These are phyloP conservation scores for Clarias platycephalus DNA, from an alignment of 2,797 vertebrate species.

Conservation along the genomic window DNA sequence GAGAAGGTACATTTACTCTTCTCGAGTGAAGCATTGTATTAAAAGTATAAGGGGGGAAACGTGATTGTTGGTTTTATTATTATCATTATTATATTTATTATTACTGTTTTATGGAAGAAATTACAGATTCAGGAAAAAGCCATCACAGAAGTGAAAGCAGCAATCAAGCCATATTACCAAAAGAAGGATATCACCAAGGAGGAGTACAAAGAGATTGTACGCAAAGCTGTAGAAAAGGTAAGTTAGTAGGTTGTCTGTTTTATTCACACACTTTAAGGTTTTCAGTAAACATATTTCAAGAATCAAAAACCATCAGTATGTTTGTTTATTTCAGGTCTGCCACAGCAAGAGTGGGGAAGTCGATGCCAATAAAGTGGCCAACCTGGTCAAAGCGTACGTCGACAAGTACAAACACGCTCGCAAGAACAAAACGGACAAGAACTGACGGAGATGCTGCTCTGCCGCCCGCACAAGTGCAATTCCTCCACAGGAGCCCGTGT, in stretches of 20 bases:
- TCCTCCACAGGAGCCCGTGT: slow-evolving; percentile 77
- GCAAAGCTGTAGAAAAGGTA: slow-evolving; percentile 98
- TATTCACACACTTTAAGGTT: neutral
- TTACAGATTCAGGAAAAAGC: slow-evolving; percentile 93
- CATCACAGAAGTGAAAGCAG: slow-evolving; percentile 89
- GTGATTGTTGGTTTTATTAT: too few species aligned
- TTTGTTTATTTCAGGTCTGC: slow-evolving; percentile 78
- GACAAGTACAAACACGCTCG: slow-evolving; percentile 96
- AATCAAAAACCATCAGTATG: neutral
- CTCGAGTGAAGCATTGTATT: neutral
- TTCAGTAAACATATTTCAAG: neutral
- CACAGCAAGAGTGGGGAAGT: slow-evolving; percentile 98
- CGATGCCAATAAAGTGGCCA: slow-evolving; percentile 94
- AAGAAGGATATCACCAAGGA: slow-evolving; percentile 98
- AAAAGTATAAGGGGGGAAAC: too few species aligned
- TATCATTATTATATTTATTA: too few species aligned
- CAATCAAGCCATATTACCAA: slow-evolving; percentile 97
- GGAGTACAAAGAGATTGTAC: slow-evolving; percentile 97
- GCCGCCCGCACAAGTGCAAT: slow-evolving; percentile 87
- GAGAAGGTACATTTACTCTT: slow-evolving; percentile 81
- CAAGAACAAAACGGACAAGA: slow-evolving; percentile 78
- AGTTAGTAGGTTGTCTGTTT: slow-evolving; percentile 41
- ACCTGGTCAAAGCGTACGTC: slow-evolving; percentile 94
- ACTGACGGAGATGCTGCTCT: slow-evolving; percentile 59
- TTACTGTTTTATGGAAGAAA: slow-evolving; percentile 73